A percentile compares a stretch with the other conserved stretches of the same genome.
These are phyloP conservation scores for Pomatorhinus ruficollis DNA, from an alignment of 2,113 vertebrate genomes.

Conservation along the genomic window DNA sequence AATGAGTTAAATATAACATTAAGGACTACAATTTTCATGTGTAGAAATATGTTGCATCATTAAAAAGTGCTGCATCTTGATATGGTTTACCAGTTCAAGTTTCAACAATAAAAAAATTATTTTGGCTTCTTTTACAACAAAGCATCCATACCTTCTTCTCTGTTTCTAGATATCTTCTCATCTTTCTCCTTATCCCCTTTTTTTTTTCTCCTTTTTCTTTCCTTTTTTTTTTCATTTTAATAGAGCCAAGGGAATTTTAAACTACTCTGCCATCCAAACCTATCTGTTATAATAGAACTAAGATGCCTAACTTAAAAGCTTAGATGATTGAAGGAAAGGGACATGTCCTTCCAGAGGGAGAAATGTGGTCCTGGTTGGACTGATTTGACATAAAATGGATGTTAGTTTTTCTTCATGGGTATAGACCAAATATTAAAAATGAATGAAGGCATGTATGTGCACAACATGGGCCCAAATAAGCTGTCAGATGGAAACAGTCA, in stretches of 20 bases:
- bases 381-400: background rate
- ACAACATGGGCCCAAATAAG: background rate
- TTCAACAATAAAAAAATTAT: background rate
- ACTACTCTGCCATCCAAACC: background rate
- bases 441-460: background rate
- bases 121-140: background rate
- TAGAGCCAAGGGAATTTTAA: background rate
- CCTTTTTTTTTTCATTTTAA: background rate
- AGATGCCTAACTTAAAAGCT: background rate
- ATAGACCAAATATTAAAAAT: background rate
- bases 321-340: background rate
- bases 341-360: background rate
- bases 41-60: background rate
- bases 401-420: background rate
- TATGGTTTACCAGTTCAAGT: background rate
- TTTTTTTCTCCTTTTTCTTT: background rate
- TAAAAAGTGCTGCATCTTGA: background rate
- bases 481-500: background rate
- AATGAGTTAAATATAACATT: background rate
- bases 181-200: accelerated
- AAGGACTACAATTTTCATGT: background rate
- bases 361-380: background rate
- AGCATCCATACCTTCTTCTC: background rate
- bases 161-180: background rate
- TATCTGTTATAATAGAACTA: background rate